phyloP scores from a whole-genome alignment of 2,113 vertebrate genomes.

The Echinops telfairi region DNA sequence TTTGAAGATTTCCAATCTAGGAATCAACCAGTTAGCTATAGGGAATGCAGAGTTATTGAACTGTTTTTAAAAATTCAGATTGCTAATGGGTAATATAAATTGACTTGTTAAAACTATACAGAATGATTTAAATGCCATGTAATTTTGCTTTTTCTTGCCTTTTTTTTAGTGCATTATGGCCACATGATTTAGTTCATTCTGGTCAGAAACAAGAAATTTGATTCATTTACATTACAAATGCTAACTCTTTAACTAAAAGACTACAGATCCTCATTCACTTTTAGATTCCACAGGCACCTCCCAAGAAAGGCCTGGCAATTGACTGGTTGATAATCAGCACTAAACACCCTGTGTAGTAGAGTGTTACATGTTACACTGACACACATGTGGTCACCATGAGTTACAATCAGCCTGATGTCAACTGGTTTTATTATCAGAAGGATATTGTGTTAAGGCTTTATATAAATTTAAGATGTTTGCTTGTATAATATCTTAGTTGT shows the following conservation, averaged over 20 bases:
- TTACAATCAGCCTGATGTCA: background rate
- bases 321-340: background rate
- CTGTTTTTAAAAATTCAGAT: slow-evolving; percentile 38
- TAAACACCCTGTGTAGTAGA: background rate
- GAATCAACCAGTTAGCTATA: background rate
- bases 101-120: slow-evolving; percentile 5
- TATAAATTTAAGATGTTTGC: slow-evolving; percentile 17
- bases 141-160: slow-evolving; percentile 16
- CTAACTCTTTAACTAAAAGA: background rate
- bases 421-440: slow-evolving; percentile 8
- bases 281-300: background rate
- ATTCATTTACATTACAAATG: background rate
- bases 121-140: background rate
- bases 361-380: background rate
- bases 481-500: slow-evolving; percentile 32
- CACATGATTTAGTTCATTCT: slow-evolving; percentile 29
- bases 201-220: slow-evolving; percentile 1
- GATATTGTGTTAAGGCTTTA: background rate
- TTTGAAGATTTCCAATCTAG: background rate
- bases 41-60: background rate
- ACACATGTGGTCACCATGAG: background rate
- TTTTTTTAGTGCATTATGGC: slow-evolving; percentile 29
- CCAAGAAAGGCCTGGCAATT: background rate
- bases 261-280: background rate
- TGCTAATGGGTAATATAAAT: background rate